phyloP scores from a whole-genome alignment of 2,888 invertebrate species.

The Drosophila dives region DNA sequence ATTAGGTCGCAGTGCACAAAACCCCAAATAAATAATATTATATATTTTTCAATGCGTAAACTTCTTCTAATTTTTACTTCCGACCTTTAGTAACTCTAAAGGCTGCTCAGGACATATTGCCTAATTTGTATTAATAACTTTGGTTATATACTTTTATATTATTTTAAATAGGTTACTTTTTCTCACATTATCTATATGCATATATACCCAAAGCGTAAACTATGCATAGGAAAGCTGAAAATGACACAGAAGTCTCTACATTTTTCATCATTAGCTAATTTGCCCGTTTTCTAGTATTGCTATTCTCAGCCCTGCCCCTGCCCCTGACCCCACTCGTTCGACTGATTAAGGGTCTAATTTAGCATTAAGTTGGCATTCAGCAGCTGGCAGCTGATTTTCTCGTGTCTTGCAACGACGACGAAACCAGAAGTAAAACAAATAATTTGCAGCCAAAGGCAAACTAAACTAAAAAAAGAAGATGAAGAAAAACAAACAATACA shows the following conservation, averaged over 20 bases:
- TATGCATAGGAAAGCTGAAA: constrained; percentile 1
- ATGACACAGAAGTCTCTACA: constrained; percentile 17
- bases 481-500: background rate
- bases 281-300: constrained; percentile 20
- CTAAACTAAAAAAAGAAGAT: background rate
- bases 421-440: constrained; percentile 76
- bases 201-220: background rate
- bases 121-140: background rate
- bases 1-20: too few species aligned
- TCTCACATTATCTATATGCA: background rate
- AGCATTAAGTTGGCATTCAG: constrained; percentile 75
- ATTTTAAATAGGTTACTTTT: background rate
- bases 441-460: constrained; percentile 62
- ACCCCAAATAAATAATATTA: too few species aligned
- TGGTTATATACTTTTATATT: background rate
- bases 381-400: constrained; percentile 43
- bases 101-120: background rate
- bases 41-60: too few species aligned
- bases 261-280: constrained; percentile 78
- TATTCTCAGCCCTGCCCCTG: background rate
- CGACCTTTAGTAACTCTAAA: too few species aligned
- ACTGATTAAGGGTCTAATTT: constrained; percentile 54
- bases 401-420: constrained; percentile 20
- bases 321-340: background rate
- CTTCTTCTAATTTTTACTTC: too few species aligned